These are phyloP conservation scores for Halichondria panicea DNA, from an alignment of 37 sponge, comb jelly and placozoan species.

Conservation along the genomic window DNA sequence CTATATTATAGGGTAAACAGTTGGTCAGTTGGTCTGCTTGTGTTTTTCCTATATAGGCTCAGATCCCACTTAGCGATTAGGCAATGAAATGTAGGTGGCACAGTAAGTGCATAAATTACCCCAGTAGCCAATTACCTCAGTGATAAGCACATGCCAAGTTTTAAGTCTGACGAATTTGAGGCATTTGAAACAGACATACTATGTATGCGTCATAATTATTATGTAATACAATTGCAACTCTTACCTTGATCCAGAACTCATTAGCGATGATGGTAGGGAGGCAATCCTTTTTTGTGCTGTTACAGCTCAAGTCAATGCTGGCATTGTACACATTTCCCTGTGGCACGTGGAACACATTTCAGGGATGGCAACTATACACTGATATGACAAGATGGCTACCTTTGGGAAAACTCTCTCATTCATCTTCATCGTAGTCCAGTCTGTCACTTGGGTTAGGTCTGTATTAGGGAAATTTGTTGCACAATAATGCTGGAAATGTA, in stretches of 20 bases:
- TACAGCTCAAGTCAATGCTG: conserved; percentile 61
- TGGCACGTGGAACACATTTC: background rate
- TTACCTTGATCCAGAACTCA: conserved; percentile 71
- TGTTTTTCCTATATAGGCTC: too few relatives aligned
- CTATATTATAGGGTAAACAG: too few relatives aligned
- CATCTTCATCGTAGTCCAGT: conserved; percentile 43
- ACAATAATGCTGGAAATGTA: background rate
- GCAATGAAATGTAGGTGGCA: too few relatives aligned
- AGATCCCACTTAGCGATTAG: too few relatives aligned
- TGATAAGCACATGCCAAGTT: too few relatives aligned
- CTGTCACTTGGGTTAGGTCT: conserved; percentile 30
- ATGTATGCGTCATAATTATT: too few relatives aligned
- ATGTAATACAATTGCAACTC: background rate
- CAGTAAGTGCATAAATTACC: too few relatives aligned
- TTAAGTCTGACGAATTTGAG: too few relatives aligned
- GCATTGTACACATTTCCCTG: conserved; percentile 56
- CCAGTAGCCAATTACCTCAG: too few relatives aligned
- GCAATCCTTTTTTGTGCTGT: conserved; percentile 51
- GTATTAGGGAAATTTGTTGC: background rate
- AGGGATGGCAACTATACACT: background rate
- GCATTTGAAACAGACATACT: too few relatives aligned
- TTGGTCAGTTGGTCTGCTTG: too few relatives aligned
- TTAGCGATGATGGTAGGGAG: conserved; percentile 58
- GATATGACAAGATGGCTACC: conserved; percentile 1
- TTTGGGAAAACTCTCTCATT: conserved; percentile 41